Evolutionary conservation across 2,113 vertebrate species (phyloP).

Genomic region (Emydura subglobosa): DNA sequence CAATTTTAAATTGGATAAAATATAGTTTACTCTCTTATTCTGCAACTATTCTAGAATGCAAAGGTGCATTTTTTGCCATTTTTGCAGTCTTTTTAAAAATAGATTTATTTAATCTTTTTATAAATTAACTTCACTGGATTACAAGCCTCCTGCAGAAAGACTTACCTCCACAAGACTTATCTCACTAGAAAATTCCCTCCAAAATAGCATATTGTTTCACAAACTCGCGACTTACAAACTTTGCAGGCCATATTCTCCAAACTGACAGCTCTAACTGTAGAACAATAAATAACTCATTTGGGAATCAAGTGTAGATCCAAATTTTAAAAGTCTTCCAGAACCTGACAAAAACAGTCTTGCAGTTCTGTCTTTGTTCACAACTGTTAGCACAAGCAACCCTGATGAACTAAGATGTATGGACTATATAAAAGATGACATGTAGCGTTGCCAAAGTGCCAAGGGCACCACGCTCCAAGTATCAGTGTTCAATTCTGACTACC

Average conservation of each 20-base stretch:
- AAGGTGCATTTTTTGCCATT: background rate
- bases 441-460: constrained; percentile 41
- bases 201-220: background rate
- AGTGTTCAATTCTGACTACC: background rate
- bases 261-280: constrained; percentile 40
- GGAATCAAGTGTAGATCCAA: constrained; percentile 67
- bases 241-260: background rate
- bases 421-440: constrained; percentile 19
- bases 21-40: background rate
- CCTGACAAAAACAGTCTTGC: constrained; percentile 53
- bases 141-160: background rate
- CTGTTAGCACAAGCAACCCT: constrained; percentile 34
- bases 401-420: constrained; percentile 49
- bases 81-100: background rate
- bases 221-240: constrained; percentile 24
- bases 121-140: background rate
- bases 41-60: background rate
- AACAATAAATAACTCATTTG: constrained; percentile 64
- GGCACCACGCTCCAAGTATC: constrained; percentile 43
- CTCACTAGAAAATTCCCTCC: constrained; percentile 20
- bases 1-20: background rate
- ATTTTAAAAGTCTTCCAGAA: constrained; percentile 63
- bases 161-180: background rate
- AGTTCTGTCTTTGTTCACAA: constrained; percentile 32
- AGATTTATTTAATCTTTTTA: background rate